Conservation (phyloP, 2,797 vertebrate species). For the Peromyscus nudipes region DNA sequence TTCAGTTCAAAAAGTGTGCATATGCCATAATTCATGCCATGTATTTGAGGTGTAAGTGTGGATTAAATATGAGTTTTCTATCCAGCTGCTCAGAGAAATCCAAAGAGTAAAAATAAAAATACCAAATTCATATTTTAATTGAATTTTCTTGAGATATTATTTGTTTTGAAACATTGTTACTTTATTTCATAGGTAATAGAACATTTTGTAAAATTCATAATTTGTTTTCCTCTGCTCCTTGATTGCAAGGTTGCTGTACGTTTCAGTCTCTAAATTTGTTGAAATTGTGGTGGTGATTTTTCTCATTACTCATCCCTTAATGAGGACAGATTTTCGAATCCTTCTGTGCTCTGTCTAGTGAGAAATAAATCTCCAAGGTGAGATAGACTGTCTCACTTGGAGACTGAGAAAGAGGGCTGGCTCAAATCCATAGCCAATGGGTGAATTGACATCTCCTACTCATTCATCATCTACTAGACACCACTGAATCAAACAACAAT, state of each 20-base stretch:
- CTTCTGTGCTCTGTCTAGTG: not conserved
- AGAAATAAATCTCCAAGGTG: not conserved
- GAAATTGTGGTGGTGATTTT: not conserved
- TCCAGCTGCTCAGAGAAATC: conserved; percentile 17
- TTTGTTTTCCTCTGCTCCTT: not conserved
- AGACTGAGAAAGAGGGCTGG: not conserved
- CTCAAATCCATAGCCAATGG: not conserved
- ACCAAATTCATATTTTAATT: conserved; percentile 7
- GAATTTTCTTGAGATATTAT: conserved; percentile 20
- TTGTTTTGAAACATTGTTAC: conserved; percentile 62
- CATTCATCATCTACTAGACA: not conserved
- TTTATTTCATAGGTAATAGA: conserved; percentile 35
- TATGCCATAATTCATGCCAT: not conserved
- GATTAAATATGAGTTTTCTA: not conserved
- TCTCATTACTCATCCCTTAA: not conserved
- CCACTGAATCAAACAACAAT: not conserved
- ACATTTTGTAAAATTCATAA: conserved; percentile 17
- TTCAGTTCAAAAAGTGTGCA: not conserved
- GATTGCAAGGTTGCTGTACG: not conserved
- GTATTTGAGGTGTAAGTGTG: not conserved
- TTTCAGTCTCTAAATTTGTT: not conserved
- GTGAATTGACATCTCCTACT: not conserved
- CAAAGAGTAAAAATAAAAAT: not conserved
- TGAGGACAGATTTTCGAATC: not conserved
- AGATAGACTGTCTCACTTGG: not conserved